Evolutionary conservation across 1,140 invertebrate genomes (phyloP), one percentile per base, ranked within the genome.

Genomic region (Drosophila pruinosa): DNA sequence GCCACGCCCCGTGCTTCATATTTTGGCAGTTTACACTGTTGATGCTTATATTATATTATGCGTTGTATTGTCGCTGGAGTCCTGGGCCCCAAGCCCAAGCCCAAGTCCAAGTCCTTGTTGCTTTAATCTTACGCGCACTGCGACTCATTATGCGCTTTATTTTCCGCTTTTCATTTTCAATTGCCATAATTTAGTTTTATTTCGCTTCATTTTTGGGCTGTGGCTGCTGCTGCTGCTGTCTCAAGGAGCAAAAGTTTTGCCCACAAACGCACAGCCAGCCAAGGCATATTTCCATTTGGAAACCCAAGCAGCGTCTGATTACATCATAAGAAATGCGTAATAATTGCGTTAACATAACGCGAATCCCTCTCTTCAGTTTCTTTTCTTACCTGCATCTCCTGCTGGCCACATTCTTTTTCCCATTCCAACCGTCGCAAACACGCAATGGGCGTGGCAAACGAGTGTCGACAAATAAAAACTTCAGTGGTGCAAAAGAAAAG

Each of bases 131-230:
- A 31, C 47, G 12, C n/a, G n/a, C 12, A 53, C 17, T 78, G 76
- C 75, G 65, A 70, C 71, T 86, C 83, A 86, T 90, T 90, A 90
- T 90, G 65, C 70, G 89, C 78, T 90, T 90, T 90, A 90, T 89
- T 90, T 90, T 90, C n/a, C 78, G 81, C 89, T 89, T 90, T 90
- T 90, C 80, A 90, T 90, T 90, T 90, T 90, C 89, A 90, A 90
- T 90, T 90, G 89, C 89, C 75, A 89, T 89, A 90, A 90, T 90
- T 90, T 86, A 88, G 82, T 88, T 88, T 88, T 88, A 88, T 88
- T 88, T 82, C 77, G 71, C 78, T 88, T 81, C 69, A 81, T 88
- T 88, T 78, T 88, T 54, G n/a, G 54, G 22, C 62, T 72, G 45
- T 17, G 17, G 36, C 24, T 43, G 28, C 24, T 34, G 10, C 7